phyloP scores from a whole-genome alignment of 2,113 vertebrate species.

The Hypocryptadius cinnamomeus region DNA sequence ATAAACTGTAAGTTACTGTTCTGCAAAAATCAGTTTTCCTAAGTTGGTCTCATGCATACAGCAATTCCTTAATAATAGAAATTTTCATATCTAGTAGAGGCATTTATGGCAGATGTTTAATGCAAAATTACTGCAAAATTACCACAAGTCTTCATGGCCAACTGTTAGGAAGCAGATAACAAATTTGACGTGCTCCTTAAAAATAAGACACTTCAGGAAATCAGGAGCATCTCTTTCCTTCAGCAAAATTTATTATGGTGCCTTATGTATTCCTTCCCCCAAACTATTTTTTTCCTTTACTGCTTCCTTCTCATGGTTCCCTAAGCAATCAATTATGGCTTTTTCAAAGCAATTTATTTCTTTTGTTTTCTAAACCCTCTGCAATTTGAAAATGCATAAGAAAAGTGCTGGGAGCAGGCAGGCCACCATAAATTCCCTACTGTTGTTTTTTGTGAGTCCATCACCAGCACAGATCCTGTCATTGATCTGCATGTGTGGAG shows the following conservation, averaged over 20 bases:
- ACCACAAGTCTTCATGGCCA: not conserved
- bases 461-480: not conserved
- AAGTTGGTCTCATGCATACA: not conserved
- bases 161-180: not conserved
- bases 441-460: not conserved
- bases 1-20: not conserved
- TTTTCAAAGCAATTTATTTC: not conserved
- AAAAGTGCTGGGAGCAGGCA: not conserved
- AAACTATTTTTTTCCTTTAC: not conserved
- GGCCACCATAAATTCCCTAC: not conserved
- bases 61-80: not conserved
- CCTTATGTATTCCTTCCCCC: not conserved
- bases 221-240: not conserved
- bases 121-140: not conserved
- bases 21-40: not conserved
- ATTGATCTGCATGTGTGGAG: constrained; percentile 1
- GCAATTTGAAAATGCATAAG: not conserved
- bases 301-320: not conserved
- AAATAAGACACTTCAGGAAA: not conserved
- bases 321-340: not conserved
- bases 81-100: not conserved
- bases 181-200: not conserved
- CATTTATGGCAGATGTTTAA: not conserved
- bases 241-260: not conserved
- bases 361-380: not conserved